A percentile compares a stretch with the other conserved stretches of the same genome.
phyloP scores from a whole-genome alignment of 2,888 invertebrate genomes.

The Caenorhabditis sinica region DNA sequence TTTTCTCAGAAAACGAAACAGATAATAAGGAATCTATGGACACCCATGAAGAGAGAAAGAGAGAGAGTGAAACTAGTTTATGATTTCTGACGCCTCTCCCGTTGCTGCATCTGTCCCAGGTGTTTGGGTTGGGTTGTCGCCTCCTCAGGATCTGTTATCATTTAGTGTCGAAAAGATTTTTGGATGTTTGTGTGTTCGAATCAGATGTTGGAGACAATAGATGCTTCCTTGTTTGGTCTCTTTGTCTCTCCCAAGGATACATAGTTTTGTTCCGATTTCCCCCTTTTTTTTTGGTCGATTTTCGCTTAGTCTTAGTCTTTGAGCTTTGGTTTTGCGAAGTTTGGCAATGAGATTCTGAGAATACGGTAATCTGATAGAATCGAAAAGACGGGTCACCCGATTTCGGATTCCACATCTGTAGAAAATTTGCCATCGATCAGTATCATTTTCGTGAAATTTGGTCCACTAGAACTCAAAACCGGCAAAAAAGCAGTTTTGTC shows the following conservation, averaged over 20 bases:
- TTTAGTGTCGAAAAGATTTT: conserved; percentile 6
- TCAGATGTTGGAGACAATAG: neutral
- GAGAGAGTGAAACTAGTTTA: too few species aligned
- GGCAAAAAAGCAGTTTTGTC: too few species aligned
- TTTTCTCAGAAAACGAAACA: neutral
- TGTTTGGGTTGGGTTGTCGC: conserved; percentile 26
- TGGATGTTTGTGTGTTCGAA: neutral
- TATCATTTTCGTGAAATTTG: neutral
- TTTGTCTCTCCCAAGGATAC: too few species aligned
- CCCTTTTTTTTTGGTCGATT: too few species aligned
- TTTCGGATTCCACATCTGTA: conserved; percentile 70
- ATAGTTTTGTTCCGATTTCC: too few species aligned
- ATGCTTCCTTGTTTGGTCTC: too few species aligned
- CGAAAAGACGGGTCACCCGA: conserved; percentile 66
- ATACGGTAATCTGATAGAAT: conserved; percentile 34
- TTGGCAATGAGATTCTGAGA: too few species aligned
- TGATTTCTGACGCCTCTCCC: neutral
- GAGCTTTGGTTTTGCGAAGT: too few species aligned
- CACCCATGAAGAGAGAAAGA: too few species aligned
- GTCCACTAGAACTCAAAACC: neutral
- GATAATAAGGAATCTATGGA: too few species aligned
- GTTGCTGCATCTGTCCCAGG: conserved; percentile 1
- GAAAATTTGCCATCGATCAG: neutral
- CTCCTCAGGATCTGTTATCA: conserved; percentile 41
- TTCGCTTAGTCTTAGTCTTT: too few species aligned